Evolutionary conservation across 2,113 vertebrate genomes (phyloP), one percentile per base, ranked within the genome.

Genomic region (Etheostoma spectabile): DNA sequence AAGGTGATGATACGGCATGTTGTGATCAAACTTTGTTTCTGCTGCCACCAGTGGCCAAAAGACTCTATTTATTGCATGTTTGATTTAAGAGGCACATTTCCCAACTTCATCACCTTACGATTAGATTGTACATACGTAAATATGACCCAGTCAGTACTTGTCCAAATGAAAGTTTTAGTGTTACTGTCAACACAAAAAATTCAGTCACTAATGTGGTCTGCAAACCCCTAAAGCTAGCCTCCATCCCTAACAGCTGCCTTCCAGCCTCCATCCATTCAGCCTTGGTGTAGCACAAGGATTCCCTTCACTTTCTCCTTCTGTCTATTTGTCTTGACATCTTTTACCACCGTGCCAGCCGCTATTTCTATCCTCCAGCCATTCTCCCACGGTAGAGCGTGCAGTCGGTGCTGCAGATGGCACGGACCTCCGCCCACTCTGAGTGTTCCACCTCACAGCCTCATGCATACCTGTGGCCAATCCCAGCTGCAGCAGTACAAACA

Each of bases 401-500:
- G 61, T 53, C 79, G 16, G 71, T 30, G 27, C 56, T 71, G 61
- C 83, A 84, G 74, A 86, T 81, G 85, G 83, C 66, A 67, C 6
- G 67, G 89, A 83, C 78, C 92, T 81, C 87, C 90, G 45, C 89
- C 89, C 90, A 81, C 72, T 52, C 30, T 3, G 64, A 77, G 73
- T 85, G 82, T 75, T 91, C 77, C 85, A 89, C 74, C 88, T 85
- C 80, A 55, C 77, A 82, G 67, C 62, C 69, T 72, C 0, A 0
- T 55, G 55, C 87, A 93, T 92, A 89, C 85, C 89, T 91, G 92
- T 38, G 86, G 84, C 82, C 79, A 5, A 77, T 66, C 78, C 77
- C 84, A 80, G 70, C 90, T 87, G 79, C 91, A 70, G 80, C 63
- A 86, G 69, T 67, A 85, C 87, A 89, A 91, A 90, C 85, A 90